phyloP scores from a whole-genome alignment of 2,113 vertebrate species.

The Eublepharis macularius region DNA sequence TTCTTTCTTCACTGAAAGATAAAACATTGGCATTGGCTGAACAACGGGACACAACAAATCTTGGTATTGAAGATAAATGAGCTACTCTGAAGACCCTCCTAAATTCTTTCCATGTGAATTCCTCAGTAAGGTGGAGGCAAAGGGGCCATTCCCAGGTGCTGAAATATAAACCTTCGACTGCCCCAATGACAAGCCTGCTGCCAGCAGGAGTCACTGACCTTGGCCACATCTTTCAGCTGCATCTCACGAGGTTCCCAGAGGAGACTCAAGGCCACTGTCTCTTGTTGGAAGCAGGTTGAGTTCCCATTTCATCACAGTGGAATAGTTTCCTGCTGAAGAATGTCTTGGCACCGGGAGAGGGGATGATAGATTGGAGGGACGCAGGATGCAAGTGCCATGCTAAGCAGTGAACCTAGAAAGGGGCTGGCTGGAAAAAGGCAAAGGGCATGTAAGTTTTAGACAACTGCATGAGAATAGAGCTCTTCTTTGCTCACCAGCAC shows the following conservation, averaged over 20 bases:
- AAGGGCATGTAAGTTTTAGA: no score
- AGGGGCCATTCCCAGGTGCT: not conserved
- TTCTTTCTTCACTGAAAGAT: no score
- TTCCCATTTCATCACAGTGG: slow-evolving; percentile 56
- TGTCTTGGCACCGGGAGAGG: slow-evolving; percentile 14
- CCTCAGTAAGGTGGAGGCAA: not conserved
- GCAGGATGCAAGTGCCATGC: not conserved
- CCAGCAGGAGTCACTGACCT: slow-evolving; percentile 57
- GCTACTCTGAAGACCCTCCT: no score
- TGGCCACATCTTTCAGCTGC: slow-evolving; percentile 64
- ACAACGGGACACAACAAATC: no score
- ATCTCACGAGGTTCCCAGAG: slow-evolving; percentile 32
- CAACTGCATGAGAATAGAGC: slow-evolving; percentile 28
- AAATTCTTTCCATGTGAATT: not conserved
- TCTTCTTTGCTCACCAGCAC: slow-evolving; percentile 17
- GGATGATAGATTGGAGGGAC: slow-evolving; percentile 45
- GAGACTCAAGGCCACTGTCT: slow-evolving; percentile 64
- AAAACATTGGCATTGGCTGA: no score
- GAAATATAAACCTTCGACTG: not conserved
- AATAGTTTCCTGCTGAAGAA: slow-evolving; percentile 63
- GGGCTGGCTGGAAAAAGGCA: no score
- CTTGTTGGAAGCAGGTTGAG: slow-evolving; percentile 39
- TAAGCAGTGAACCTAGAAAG: not conserved
- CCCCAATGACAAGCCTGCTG: slow-evolving; percentile 45
- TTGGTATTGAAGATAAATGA: no score